Base-by-base conservation (phyloP, 2,797 vertebrate genomes). In the Sparidentex hasta region DNA sequence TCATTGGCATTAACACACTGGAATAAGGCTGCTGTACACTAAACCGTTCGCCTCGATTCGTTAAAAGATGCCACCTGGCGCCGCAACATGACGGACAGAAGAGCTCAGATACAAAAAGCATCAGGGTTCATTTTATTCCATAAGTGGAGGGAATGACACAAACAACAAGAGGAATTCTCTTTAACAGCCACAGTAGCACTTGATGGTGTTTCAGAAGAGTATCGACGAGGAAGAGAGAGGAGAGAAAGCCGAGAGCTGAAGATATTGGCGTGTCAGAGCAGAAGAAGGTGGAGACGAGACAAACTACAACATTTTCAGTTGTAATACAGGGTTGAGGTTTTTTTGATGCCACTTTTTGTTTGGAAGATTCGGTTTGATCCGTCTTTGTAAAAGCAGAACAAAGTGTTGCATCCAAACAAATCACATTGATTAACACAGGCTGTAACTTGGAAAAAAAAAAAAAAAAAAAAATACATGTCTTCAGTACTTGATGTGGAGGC, bases 131-230 rank as follows among this genome's bases (percentile, higher is more conserved):
- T 59, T 68, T 64, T 29, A 63, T 76, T 86, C 80, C 78, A 79
- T 50, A 46, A 84, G 67, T 1, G 50, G 61, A 77, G 58, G 84
- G 82, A 91, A 91, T 85, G 88, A 83, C 78, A 83, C 76, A 27
- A 33, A 81, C 46, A 20, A 70, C 54, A 25, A 47, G 72, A 90
- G 73, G 64, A 86, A 81, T 44, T 57, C 20, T 84, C 81, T 86
- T 71, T 54, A n/a, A 69, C 9, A 67, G 76, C 78, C 61, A 54
- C 73, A 46, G 61, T 2, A 62, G 66, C 59, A 72, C 68, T 55
- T 47, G 59, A 48, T 59, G n/a, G n/a, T 6, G 50, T 62, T 76
- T 70, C 44, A 77, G 68, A 33, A 58, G 74, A 55, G 44, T 0
- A 14, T 2, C 2, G 57, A 61, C n/a, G 43, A 70, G 46, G 65